A percentile compares a stretch with the other conserved stretches of the same genome.
Conservation (phyloP, 1,140 invertebrate species). For the Apocrypta bakeri region DNA sequence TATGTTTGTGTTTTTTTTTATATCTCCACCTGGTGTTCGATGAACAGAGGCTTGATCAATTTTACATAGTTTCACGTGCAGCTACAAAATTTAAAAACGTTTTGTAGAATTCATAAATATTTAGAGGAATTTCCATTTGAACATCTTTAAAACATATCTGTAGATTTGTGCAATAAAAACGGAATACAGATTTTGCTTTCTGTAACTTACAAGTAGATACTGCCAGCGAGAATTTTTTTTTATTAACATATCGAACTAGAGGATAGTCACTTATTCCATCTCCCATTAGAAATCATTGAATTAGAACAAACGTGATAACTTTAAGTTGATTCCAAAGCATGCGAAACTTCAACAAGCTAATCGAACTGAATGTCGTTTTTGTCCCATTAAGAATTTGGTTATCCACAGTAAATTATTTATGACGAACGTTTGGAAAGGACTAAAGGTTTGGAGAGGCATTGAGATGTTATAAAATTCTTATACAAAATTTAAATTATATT, state of each 20-base stretch:
- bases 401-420: background rate
- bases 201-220: background rate
- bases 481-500: background rate
- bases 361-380: background rate
- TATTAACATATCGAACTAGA: background rate
- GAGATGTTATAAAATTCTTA: background rate
- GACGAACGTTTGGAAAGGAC: background rate
- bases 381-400: background rate
- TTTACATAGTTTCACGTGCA: background rate
- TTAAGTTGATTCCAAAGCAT: conserved; percentile 6
- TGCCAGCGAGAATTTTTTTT: background rate
- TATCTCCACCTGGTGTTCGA: background rate
- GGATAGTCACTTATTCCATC: background rate
- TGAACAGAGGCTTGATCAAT: background rate
- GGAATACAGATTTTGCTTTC: background rate
- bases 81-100: background rate
- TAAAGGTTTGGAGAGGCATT: background rate
- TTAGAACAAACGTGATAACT: background rate
- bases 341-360: background rate
- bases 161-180: background rate
- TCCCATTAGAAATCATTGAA: background rate
- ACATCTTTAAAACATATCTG: background rate
- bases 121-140: background rate
- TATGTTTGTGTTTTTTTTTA: background rate
- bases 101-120: background rate